Base-by-base conservation (phyloP, 2,113 vertebrate genomes). In the Myiagra hebetior region DNA sequence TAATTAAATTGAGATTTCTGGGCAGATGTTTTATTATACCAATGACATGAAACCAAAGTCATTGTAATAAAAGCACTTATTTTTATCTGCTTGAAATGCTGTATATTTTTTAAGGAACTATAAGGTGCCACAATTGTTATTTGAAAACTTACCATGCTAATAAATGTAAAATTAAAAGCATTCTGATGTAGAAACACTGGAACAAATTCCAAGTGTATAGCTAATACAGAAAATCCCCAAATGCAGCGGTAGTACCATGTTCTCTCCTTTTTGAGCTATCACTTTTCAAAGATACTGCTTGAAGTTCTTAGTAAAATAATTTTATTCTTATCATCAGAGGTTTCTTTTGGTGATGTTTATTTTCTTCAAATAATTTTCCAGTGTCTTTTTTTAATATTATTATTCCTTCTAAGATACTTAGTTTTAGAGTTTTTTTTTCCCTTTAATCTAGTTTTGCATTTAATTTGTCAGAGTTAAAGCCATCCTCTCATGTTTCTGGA, bases 1-100 rank as follows among this genome's bases (percentile, higher is more conserved):
- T 93, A 91, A 97, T 93, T 89, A 91, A 93, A 79, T 63, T 35
- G 74, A 92, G 42, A 30, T 92, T 93, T 89, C 74, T 94, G 84
- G 63, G 33, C 91, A 85, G 72, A 80, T 92, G 79, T 82, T 89
- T 84, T 95, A 56, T 88, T 93, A 63, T 57, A 83, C 5, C 55
- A 59, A 55, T 53, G 78, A 77, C 57, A 69, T 50, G n/a, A 93
- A 94, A 85, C 62, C 37, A 52, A 83, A 92, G 44, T 83, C 8
- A 49, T 88, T 59, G 41, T 80, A 77, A 59, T 83, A 93, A 85
- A 18, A 81, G 23, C 35, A 41, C 56, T 95, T 84, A 84, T 26
- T 94, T 28, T 82, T 76, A 84, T 83, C 42, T 83, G 31, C 74
- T 59, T 63, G 65, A 89, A 85, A 89, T 42, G 16, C 24, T 81